phyloP scores from a whole-genome alignment of 2,888 invertebrate genomes.

The Diplazon laetatorius region DNA sequence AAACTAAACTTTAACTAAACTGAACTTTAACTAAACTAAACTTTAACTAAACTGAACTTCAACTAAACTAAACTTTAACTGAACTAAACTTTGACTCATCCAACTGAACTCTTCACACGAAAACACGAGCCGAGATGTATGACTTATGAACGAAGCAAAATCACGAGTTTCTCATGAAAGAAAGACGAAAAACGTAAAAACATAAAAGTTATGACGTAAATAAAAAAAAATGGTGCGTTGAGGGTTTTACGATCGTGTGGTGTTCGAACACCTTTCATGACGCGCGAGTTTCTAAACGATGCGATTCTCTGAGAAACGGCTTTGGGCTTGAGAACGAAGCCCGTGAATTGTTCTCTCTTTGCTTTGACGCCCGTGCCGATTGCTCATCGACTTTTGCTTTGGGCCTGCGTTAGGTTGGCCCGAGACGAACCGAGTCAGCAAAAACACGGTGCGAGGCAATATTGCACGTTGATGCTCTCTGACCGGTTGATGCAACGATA shows the following conservation, averaged over 20 bases:
- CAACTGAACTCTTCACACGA: conserved; percentile 34
- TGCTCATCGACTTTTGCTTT: conserved; percentile 34
- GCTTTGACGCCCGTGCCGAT: conserved; percentile 58
- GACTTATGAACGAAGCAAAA: conserved; percentile 16
- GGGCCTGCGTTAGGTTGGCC: background rate
- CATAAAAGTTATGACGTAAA: conserved; percentile 14
- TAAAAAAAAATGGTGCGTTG: conserved; percentile 45
- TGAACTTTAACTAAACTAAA: too few species aligned
- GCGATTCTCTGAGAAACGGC: conserved; percentile 3
- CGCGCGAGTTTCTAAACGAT: background rate
- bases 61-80: too few species aligned
- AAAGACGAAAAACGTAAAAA: background rate
- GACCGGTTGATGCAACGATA: conserved; percentile 25
- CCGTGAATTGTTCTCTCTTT: conserved; percentile 25
- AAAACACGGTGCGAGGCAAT: background rate
- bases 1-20: too few species aligned
- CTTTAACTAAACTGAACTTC: too few species aligned
- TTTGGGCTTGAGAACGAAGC: background rate
- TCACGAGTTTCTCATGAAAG: conserved; percentile 16
- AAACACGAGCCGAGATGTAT: conserved; percentile 2
- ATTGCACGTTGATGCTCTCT: background rate
- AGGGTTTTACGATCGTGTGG: conserved; percentile 37
- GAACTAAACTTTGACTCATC: too few species aligned
- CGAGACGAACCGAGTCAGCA: background rate
- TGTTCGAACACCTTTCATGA: background rate